Percentiles rank a stretch among this genome's conserved stretches.
Evolutionary conservation across 2,888 invertebrate genomes (phyloP).

Genomic region (Lacanobia wlatinum): DNA sequence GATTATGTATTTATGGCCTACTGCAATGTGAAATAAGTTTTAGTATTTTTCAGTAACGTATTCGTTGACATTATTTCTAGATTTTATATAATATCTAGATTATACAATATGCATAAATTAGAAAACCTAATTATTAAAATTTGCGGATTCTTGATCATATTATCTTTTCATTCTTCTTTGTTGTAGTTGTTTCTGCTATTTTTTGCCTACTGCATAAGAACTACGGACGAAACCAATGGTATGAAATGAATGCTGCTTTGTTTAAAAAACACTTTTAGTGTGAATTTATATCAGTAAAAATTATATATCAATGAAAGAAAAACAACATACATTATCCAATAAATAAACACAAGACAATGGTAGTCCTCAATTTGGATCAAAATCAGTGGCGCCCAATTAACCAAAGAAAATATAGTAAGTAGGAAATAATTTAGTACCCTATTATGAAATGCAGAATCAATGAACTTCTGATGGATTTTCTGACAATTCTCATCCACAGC

Average conservation of each 20-base stretch:
- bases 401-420: not conserved
- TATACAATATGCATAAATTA: slow-evolving; percentile 7
- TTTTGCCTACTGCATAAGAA: no score
- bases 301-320: not conserved
- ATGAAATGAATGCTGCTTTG: not conserved
- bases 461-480: not conserved
- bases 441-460: not conserved
- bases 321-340: no score
- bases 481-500: not conserved
- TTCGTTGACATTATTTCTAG: not conserved
- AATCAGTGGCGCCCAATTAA: not conserved
- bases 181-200: no score
- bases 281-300: not conserved
- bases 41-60: not conserved
- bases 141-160: not conserved
- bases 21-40: slow-evolving; percentile 35
- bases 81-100: slow-evolving; percentile 9
- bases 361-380: not conserved
- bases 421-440: not conserved
- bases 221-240: no score
- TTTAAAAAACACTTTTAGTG: not conserved
- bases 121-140: not conserved
- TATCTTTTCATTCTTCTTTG: not conserved
- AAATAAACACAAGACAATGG: not conserved
- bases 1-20: slow-evolving; percentile 43